These are phyloP conservation scores for Scolopax mira DNA, from an alignment of 2,113 vertebrate species.

Conservation along the genomic window DNA sequence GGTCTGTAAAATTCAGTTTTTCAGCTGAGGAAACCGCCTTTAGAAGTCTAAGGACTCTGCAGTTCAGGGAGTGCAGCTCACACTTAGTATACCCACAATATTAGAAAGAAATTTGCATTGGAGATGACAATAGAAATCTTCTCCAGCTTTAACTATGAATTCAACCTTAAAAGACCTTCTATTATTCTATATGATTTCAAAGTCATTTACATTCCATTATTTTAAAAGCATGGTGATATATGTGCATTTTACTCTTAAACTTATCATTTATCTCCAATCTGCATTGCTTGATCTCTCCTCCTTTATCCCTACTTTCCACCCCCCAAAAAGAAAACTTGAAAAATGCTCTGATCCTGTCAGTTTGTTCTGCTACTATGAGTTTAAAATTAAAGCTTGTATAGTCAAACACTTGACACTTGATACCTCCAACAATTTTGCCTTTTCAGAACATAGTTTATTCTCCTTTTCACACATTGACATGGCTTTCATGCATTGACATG, in stretches of 20 bases:
- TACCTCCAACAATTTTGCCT: background rate
- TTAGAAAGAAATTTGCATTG: background rate
- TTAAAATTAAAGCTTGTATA: slow-evolving; percentile 1
- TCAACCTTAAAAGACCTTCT: background rate
- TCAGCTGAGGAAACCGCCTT: background rate
- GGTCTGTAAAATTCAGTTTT: background rate
- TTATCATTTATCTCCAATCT: background rate
- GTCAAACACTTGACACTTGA: background rate
- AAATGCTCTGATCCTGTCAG: background rate
- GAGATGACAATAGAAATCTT: background rate
- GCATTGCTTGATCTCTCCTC: background rate
- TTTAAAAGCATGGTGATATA: background rate
- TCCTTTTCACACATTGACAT: background rate
- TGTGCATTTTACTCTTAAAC: background rate
- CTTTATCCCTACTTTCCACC: fast-evolving
- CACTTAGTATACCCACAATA: background rate
- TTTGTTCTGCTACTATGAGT: background rate
- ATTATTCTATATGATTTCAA: background rate
- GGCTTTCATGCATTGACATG: background rate
- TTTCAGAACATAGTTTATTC: background rate
- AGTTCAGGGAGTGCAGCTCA: background rate
- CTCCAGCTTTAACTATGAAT: background rate
- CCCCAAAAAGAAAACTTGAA: background rate
- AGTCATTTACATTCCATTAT: background rate
- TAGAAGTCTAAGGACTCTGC: background rate